These are phyloP conservation scores for Phrynocephalus guinanensis DNA, from an alignment of 2,797 vertebrate species.

Conservation along the genomic window DNA sequence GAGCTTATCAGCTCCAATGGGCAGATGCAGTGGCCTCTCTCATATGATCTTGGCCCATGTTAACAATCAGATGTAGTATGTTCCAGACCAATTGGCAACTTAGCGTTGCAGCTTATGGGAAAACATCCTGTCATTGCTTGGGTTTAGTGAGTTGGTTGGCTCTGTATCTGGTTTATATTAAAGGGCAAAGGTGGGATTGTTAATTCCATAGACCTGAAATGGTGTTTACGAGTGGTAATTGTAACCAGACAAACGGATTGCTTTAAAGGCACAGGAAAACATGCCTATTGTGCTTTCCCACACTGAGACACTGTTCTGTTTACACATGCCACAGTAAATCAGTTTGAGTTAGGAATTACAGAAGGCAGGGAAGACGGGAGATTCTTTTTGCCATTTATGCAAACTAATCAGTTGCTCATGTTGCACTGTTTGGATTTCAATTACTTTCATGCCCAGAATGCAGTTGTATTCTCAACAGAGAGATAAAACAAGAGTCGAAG, in stretches of 20 bases:
- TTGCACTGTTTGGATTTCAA: background rate
- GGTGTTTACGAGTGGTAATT: background rate
- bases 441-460: background rate
- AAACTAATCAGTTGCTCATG: constrained; percentile 13
- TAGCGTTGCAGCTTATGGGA: background rate
- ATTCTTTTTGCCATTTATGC: background rate
- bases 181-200: background rate
- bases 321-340: constrained; percentile 3
- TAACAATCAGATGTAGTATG: background rate
- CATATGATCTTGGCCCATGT: background rate
- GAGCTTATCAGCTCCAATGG: background rate
- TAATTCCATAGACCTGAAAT: background rate
- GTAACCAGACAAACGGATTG: background rate
- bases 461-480: background rate
- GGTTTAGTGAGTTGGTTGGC: background rate
- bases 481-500: background rate
- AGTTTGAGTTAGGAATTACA: background rate
- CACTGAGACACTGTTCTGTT: constrained; percentile 22
- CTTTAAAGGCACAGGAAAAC: constrained; percentile 3
- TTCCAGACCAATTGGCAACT: background rate
- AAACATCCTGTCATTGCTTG: background rate
- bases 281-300: background rate
- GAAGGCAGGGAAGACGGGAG: background rate
- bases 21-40: too few relatives aligned
- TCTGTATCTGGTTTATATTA: background rate